phyloP scores from a whole-genome alignment of 2,888 invertebrate species.

The Melinaea marsaeus region DNA sequence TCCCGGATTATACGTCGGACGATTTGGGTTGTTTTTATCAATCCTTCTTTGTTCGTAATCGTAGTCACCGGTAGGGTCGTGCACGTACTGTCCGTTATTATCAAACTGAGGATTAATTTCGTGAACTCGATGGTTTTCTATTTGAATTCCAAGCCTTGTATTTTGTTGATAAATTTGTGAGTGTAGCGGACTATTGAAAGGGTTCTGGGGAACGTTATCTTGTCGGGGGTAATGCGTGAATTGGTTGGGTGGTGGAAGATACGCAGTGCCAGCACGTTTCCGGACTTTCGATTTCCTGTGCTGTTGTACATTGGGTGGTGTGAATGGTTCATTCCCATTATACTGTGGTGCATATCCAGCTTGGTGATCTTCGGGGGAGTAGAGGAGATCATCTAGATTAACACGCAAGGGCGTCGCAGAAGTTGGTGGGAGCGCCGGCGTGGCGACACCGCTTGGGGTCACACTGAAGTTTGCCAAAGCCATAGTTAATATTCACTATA shows the following conservation, averaged over 20 bases:
- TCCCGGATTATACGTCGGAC: conserved; percentile 56
- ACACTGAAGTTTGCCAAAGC: conserved; percentile 69
- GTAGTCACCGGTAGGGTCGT: conserved; percentile 70
- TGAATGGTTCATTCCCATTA: conserved; percentile 51
- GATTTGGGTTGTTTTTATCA: conserved; percentile 44
- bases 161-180: conserved; percentile 67
- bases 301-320: conserved; percentile 49
- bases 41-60: conserved; percentile 66
- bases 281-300: conserved; percentile 59
- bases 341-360: conserved; percentile 46
- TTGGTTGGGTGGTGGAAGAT: conserved; percentile 67
- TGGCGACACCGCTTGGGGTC: conserved; percentile 53
- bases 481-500: conserved; percentile 60
- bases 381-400: conserved; percentile 64
- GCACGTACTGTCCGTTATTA: conserved; percentile 66
- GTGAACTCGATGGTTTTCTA: conserved; percentile 65
- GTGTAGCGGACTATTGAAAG: conserved; percentile 57
- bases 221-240: conserved; percentile 62
- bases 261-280: conserved; percentile 69
- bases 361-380: conserved; percentile 59
- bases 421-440: conserved; percentile 56
- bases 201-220: conserved; percentile 59
- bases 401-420: conserved; percentile 56
- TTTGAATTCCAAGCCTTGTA: conserved; percentile 57
- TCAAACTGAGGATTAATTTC: conserved; percentile 59